A percentile compares a stretch with the other conserved stretches of the same genome.
Conservation (phyloP, 2,113 vertebrate genomes). For the Acrocephalus kingi region DNA sequence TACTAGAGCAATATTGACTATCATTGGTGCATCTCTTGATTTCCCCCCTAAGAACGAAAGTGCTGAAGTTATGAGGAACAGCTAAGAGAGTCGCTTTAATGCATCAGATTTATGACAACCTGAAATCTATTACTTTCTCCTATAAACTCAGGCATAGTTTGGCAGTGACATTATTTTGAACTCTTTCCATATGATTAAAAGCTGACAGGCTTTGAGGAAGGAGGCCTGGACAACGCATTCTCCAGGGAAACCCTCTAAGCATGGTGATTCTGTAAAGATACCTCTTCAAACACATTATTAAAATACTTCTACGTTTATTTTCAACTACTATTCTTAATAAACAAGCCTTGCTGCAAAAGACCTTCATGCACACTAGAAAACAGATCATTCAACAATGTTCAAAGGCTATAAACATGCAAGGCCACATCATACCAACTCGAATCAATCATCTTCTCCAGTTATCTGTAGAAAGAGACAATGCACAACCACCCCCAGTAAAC, state of each 20-base stretch:
- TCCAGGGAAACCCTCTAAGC: background rate
- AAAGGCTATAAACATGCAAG: background rate
- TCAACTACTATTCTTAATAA: background rate
- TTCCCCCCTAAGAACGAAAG: background rate
- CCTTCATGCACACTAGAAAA: background rate
- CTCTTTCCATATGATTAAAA: background rate
- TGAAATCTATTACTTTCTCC: background rate
- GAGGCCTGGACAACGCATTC: background rate
- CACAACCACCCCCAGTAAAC: background rate
- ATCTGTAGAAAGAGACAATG: background rate
- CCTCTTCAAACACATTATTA: background rate
- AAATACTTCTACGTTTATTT: background rate
- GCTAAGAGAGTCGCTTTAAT: background rate
- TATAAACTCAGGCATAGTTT: background rate
- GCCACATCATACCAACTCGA: background rate
- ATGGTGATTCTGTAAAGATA: background rate
- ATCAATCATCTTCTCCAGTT: background rate
- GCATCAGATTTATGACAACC: background rate
- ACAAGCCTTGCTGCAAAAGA: background rate
- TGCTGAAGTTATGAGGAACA: background rate
- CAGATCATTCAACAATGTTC: background rate
- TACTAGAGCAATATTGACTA: background rate
- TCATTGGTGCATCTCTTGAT: conserved; percentile 35
- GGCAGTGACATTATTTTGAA: background rate
- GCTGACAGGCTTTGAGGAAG: background rate